Evolutionary conservation across 1,140 invertebrate genomes (phyloP).

Genomic region (Drosophila kurseongensis): DNA sequence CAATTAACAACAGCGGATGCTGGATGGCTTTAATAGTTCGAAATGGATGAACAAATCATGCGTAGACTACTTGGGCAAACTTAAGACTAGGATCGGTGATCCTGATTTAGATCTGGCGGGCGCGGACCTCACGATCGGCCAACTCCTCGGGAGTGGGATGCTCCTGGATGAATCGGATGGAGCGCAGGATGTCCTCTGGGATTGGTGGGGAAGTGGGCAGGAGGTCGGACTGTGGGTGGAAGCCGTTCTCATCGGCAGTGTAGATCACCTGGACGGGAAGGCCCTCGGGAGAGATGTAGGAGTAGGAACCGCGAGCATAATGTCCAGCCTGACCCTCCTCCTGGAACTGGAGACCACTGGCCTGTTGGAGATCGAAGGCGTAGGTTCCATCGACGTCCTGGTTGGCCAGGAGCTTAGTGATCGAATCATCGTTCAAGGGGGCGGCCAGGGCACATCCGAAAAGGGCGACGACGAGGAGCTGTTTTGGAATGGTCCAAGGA

Average conservation of each 20-base stretch:
- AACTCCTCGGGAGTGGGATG: constrained; percentile 73
- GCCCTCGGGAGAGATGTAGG: constrained; percentile 78
- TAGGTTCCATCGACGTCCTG: constrained; percentile 54
- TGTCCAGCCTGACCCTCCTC: constrained; percentile 61
- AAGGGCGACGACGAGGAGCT: constrained; percentile 63
- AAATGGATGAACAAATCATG: constrained; percentile 16
- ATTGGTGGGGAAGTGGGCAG: constrained; percentile 87
- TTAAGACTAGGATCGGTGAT: constrained; percentile 26
- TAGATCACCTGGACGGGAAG: constrained; percentile 85
- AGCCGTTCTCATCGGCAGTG: constrained; percentile 87
- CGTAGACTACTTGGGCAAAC: constrained; percentile 19
- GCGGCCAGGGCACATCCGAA: constrained; percentile 47
- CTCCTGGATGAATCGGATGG: constrained; percentile 47
- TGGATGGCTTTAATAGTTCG: constrained; percentile 47
- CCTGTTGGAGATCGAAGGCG: constrained; percentile 23
- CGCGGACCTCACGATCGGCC: constrained; percentile 65
- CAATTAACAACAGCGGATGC: constrained; percentile 46
- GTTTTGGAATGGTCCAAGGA: constrained; percentile 10
- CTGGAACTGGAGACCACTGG: constrained; percentile 29
- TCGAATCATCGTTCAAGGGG: constrained; percentile 30
- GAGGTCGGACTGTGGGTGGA: constrained; percentile 85
- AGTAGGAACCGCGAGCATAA: constrained; percentile 35
- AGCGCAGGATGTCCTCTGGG: constrained; percentile 76
- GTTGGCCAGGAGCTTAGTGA: constrained; percentile 45
- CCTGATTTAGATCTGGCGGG: constrained; percentile 52